Base-by-base conservation (phyloP, 64 coral and sea anemone genomes). In the Astreopora myriophthalma region DNA sequence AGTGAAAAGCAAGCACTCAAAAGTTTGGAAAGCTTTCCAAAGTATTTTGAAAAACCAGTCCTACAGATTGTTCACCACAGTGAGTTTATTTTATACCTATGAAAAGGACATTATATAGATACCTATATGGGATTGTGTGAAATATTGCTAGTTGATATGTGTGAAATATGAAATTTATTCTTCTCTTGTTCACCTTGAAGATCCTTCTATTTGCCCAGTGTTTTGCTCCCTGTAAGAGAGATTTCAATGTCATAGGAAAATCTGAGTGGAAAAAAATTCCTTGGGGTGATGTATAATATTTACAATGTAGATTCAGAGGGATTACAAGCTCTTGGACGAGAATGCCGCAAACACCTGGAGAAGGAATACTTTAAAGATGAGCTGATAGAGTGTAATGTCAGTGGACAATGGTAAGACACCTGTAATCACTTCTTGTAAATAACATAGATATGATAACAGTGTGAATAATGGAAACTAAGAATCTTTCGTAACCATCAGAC, bases 1-100 rank as follows among this genome's bases (percentile, higher is more conserved):
- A 60, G 82, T 36, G 95, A 98, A 81, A 23, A 94, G 67, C 78
- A 94, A 24, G 66, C 62, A 37, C 14, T 88, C 8, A 79, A 94
- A 70, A 84, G 84, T 14, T 61, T 98, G 37, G 42, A 94, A 71
- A 75, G 32, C 5, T 98, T 98, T 34, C 95, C 95, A 55, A 98
- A 74, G 63, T 94, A 73, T 84, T 75, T 94, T 69, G 69, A 98
- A 29, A 92, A 94, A 88, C 70, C 92, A 34, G 69, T 98, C 29
- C 67, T 98, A 12, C 82, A 80, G 28, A 73, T 64, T 91, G 84
- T 88, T 17, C 95, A 98, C 37, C 88, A 91, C 29, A 86, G 95
- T 98, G 86, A 91, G 95, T 96, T n/a, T 68, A 83, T 28, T 81
- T 28, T 32, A 69, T 48, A 27, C 29, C 17, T 64, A 23, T 37